Evolutionary conservation across 53 echinoderm and acorn worm species (phyloP), one percentile per base, ranked within the genome.

Genomic region (Mesocentrotus franciscanus): DNA sequence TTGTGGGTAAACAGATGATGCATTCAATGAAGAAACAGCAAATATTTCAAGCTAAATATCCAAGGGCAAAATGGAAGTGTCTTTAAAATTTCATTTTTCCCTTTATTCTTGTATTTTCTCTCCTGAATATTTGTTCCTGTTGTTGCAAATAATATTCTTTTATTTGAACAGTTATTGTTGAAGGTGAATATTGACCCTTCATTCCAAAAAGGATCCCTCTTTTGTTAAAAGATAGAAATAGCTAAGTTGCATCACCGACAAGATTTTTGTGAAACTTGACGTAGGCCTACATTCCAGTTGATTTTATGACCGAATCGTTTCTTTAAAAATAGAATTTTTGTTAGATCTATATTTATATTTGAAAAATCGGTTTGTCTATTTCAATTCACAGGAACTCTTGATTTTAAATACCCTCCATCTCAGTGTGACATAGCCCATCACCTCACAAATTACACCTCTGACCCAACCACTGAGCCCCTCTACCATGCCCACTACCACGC

Each of bases 1-100:
- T 87, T 58, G 84, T 87, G n/a, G 58, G 58, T 59, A 87, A 87
- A 87, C 87, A 87, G 59, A 87, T 56, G 87, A 58, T 87, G 56
- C 57, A 87, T 87, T 12, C 87, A 84, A 20, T n/a, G 15, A 58
- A 87, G 58, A 27, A 87, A 87, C 29, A 13, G 87, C 87, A 87
- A 87, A 87, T 87, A 58, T 58, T 57, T 87, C 27, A 26, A n/a
- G 27, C 87, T 26, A 12, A 87, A 56, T 58, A 58, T 87, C 58
- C 87, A 4, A 26, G 12, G 87, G 58, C 87, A 87, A 58, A 56
- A 11, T 58, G 29, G 10, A n/a, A 57, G 59, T 18, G 0, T 87
- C 9, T 24, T 87, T 14, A 49, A 58, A 26, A 56, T 56, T 56
- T 58, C 26, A 17, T 4, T 20, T 42, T 55, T 84, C 55, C 4